Percentiles rank a stretch among this genome's conserved stretches.
Evolutionary conservation across 2,888 invertebrate species (phyloP).

Genomic region (Punctoribates punctum): DNA sequence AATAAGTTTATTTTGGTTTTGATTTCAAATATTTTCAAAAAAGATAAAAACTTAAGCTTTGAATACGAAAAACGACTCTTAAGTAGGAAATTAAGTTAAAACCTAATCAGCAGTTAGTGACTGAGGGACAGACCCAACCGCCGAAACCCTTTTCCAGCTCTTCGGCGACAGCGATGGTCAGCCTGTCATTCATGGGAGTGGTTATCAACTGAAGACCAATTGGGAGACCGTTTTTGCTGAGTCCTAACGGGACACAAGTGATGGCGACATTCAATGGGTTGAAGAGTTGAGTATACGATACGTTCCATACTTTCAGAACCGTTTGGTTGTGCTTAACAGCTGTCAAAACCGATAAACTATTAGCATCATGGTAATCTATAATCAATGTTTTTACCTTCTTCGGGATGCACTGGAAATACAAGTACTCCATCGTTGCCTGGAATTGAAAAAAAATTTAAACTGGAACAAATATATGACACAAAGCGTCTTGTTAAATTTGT

Average conservation of each 20-base stretch:
- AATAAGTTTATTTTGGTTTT: no score
- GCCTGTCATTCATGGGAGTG: conserved; percentile 52
- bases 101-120: no score
- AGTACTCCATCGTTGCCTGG: conserved; percentile 54
- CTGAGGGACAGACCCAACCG: conserved; percentile 64
- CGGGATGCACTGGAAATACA: conserved; percentile 48
- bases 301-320: conserved; percentile 53
- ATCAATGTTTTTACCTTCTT: no score
- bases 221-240: conserved; percentile 53
- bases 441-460: conserved; percentile 50
- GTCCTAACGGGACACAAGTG: conserved; percentile 54
- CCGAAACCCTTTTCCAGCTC: conserved; percentile 74
- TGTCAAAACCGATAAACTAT: conserved; percentile 37
- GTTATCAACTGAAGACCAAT: conserved; percentile 55
- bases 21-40: no score
- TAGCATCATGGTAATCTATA: no score
- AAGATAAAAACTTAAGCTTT: no score
- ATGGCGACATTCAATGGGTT: conserved; percentile 55
- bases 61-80: no score
- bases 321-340: conserved; percentile 55
- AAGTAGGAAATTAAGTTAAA: no score
- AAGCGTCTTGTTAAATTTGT: no score
- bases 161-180: conserved; percentile 64
- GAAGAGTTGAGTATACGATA: conserved; percentile 55
- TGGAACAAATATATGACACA: not conserved